Evolutionary conservation across 2,888 invertebrate species (phyloP), one percentile per base, ranked within the genome.

Genomic region (Agrochola circellaris): DNA sequence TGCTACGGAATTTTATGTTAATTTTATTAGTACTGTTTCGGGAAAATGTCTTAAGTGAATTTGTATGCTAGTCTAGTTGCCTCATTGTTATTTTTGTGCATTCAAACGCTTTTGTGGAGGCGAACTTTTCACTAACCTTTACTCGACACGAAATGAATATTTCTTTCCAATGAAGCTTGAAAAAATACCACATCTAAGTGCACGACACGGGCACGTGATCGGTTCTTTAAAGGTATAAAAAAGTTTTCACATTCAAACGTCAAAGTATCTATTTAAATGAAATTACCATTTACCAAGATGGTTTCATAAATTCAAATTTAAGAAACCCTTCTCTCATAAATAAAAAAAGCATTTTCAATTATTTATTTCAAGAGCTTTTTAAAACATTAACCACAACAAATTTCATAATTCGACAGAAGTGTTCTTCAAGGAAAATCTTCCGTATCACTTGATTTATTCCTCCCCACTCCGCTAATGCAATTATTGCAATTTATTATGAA

Each of bases 401-500:
- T 83, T 87, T 85, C 79, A 85, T 88, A 88, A 88, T 89, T 89
- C 89, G 89, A 90, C 89, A 90, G 85, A 89, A 87, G 89, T 91
- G 89, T 90, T 90, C 84, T 89, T 90, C 88, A 88, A 86, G 89
- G 85, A 86, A 89, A 90, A 89, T 90, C 84, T 85, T 87, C 83
- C 85, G 88, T 87, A 89, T 89, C 93, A 90, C 91, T 92, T 94
- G 95, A 95, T 95, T 95, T 95, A 95, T 95, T 92, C 91, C 90
- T 89, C 84, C 88, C 90, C 90, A 88, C 92, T 90, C 91, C 90
- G 90, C 93, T 95, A 95, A 96, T 95, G 96, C 94, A 96, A 96
- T 96, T 95, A 96, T 95, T 95, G 94, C 95, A 95, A 96, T 96
- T 96, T 96, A 96, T 95, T 95, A 95, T 94, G 93, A 96, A 96